Evolutionary conservation across 2,888 invertebrate species (phyloP), one percentile per base, ranked within the genome.

Genomic region (Villa cingulata): DNA sequence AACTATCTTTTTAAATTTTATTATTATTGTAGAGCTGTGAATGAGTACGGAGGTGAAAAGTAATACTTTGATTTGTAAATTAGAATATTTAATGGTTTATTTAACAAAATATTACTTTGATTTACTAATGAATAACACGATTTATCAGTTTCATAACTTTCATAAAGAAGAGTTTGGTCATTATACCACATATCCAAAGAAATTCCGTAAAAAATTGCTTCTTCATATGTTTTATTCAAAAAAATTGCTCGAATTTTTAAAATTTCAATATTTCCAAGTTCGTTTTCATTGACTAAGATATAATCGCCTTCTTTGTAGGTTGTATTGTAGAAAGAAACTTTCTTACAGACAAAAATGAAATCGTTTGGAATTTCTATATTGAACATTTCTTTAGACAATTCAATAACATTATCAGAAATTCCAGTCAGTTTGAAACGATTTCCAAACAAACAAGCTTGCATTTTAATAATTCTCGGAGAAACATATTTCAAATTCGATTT

Each of bases 301-400:
- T 18, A 17, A 20, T 43, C 37, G n/a, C 20, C 20, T 37, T 43
- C 37, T 10, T 43, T 43, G 18, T 37, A 43, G 6, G n/a, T 37
- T 18, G 37, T 43, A 20, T 43, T 43, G 7, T 20, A 37, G n/a
- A 36, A 37, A 18, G 23, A 10, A 17, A 37, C 34, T 20, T 20
- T 44, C 17, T 44, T 44, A 2, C 37, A 37, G 9, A 44, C 44
- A 44, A 44, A 44, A 17, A 27, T 16, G 38, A 44, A 43, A 14
- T 43, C 37, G 3, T 16, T 16, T 14, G 43, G 27, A n/a, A 43
- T 17, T 15, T 23, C 6, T 37, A 23, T 10, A 37, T 43, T 43
- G 23, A 43, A 43, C 36, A 37, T 36, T 10, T 23, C 23, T 37
- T 44, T 44, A 16, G 44, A 12, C 3, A 44, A 3, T 37, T 29